Base-by-base conservation (phyloP, 2,797 vertebrate genomes). In the Philypnodon macrostomus region DNA sequence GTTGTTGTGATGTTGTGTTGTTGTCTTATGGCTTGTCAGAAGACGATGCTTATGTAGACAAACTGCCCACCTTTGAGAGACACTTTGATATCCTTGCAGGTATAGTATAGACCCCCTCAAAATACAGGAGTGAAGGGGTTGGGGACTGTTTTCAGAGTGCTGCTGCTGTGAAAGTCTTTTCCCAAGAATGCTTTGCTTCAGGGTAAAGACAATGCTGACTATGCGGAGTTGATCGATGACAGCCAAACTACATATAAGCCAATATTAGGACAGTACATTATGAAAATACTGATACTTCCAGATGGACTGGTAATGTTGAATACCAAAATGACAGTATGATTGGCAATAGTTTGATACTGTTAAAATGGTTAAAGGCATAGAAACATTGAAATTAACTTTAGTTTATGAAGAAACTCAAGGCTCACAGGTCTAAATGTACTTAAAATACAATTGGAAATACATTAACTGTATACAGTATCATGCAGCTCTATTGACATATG, bases 21-120 rank as follows among this genome's bases (percentile, higher is more conserved):
- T 39, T 70, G 52, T 75, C 75, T 80, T 85, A 80, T 84, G 71
- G 84, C 87, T 90, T 88, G 80, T 94, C 91, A 91, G 93, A 94
- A 87, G 93, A 93, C 66, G 93, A 93, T 90, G 91, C 89, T 87
- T 95, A 91, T 92, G 68, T 92, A 94, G 92, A 87, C 90, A 97
- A 92, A 90, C 92, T 92, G 79, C 92, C 92, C 81, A 83, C 81
- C 73, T 94, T 94, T 93, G 93, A 92, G 87, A 92, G 91, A 87
- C 88, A 84, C 86, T 86, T 90, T 90, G 93, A 94, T 78, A 89
- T 73, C 33, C 89, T 90, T 56, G 87, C 91, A 94, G 93, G 93
- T 95, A 94, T 45, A 85, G 88, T 91, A 90, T 56, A 66, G 47
- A 59, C 38, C 41, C 53, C 49, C 47, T 60, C 63, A 29, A 4